These are phyloP conservation scores for Tenthredo scrophulariae DNA, from an alignment of 2,888 invertebrate species.

Conservation along the genomic window DNA sequence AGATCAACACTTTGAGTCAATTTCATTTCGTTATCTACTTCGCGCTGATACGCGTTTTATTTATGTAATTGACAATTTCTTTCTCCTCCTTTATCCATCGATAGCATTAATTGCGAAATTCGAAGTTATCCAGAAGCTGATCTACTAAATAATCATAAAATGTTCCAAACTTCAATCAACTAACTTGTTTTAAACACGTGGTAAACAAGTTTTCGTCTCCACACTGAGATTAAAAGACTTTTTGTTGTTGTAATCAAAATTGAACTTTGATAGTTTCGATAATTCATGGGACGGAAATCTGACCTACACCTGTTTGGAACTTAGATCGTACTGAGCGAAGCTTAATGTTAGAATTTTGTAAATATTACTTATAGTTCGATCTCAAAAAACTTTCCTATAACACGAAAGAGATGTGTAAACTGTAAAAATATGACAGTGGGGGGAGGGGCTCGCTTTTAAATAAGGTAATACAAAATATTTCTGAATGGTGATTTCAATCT, in stretches of 20 bases:
- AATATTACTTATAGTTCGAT: conserved; percentile 31
- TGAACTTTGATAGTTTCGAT: neutral
- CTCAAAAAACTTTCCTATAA: conserved; percentile 42
- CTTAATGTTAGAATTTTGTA: conserved; percentile 28
- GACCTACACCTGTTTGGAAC: conserved; percentile 34
- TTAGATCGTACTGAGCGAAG: conserved; percentile 15
- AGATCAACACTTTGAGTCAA: neutral
- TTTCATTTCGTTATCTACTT: neutral
- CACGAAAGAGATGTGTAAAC: conserved; percentile 54
- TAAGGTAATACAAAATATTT: conserved; percentile 42
- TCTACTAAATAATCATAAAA: neutral
- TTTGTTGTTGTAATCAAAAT: neutral
- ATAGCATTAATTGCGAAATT: neutral
- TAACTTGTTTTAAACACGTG: neutral
- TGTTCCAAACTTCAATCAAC: neutral
- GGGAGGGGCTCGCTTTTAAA: conserved; percentile 73
- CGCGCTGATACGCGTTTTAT: neutral
- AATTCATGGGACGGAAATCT: neutral
- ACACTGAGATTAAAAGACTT: neutral
- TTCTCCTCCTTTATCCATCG: neutral
- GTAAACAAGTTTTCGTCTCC: neutral
- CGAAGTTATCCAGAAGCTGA: neutral
- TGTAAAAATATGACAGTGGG: conserved; percentile 70
- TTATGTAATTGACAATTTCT: neutral
- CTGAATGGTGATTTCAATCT: conserved; percentile 24